Evolutionary conservation across 2,113 vertebrate species (phyloP), one percentile per base, ranked within the genome.

Genomic region (Haemorhous mexicanus): DNA sequence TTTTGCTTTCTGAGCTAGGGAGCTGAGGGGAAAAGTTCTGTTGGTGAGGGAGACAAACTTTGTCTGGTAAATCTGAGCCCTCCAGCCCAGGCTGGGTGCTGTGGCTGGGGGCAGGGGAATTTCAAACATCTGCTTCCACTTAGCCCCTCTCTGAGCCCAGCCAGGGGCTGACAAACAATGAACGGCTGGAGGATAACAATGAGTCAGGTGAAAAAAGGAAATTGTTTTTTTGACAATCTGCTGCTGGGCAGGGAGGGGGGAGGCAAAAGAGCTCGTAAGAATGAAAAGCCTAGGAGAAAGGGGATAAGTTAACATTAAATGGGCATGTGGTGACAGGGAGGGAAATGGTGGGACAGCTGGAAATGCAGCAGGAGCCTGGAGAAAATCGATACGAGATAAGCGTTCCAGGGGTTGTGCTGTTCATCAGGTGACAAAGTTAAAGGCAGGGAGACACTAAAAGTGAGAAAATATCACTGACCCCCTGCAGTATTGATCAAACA

Each of bases 331-430:
- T 98, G 98, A 99, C 98, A 98, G 98, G 97, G 97, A 96, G 97
- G 98, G 97, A 98, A 98, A 98, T 98, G 98, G 98, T 97, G 97
- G 97, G 96, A 98, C 97, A 97, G 96, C 90, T 56, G 95, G 52
- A 77, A 97, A 97, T 83, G 97, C 97, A 94, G 97, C 92, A 83
- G 98, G 98, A 98, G 95, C 47, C 98, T 92, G 97, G 96, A 98
- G 98, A 99, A 98, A 99, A 99, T 99, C 99, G 97, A 99, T 99
- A 99, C 89, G 98, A 99, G 99, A 99, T 99, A 99, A 99, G 99
- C 96, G 98, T 98, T 98, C 97, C 98, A 98, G 98, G 98, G 98
- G 98, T 98, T 97, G 94, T 87, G 97, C 99, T 98, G 98, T 99
- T 99, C 99, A 99, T 99, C 99, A 99, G 99, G 98, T 99, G 98